Percentiles rank a stretch among this genome's conserved stretches.
These are phyloP conservation scores for Muscidifurax raptorellus DNA, from an alignment of 1,140 invertebrate species.

Conservation along the genomic window DNA sequence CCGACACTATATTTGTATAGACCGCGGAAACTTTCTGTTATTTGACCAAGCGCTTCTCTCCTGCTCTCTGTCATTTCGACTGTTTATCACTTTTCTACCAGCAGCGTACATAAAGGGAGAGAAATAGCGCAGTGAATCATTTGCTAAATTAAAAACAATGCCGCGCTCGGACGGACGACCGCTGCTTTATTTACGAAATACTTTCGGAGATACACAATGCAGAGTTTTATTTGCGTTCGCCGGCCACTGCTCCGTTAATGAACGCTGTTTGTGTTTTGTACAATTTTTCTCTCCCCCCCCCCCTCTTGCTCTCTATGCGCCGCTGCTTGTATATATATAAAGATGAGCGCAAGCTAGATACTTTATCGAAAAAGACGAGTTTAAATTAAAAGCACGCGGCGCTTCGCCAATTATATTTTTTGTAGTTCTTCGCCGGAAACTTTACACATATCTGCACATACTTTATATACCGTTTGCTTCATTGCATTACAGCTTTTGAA, in stretches of 20 bases:
- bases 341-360: not conserved
- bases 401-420: not conserved
- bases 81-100: not conserved
- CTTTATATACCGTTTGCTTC: no score
- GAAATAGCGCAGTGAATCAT: not conserved
- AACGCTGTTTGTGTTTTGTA: not conserved
- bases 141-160: constrained; percentile 14
- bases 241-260: not conserved
- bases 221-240: not conserved
- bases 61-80: not conserved
- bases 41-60: not conserved
- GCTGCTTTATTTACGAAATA: not conserved
- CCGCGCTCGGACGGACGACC: not conserved
- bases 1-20: not conserved
- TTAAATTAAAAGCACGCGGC: not conserved
- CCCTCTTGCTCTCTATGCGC: no score
- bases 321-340: not conserved
- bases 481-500: no score
- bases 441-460: no score
- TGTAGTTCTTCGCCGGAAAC: no score
- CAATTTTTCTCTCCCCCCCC: not conserved
- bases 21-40: not conserved
- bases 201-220: not conserved
- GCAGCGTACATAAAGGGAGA: not conserved
- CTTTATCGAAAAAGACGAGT: not conserved